Base-by-base conservation (phyloP, 2,113 vertebrate genomes). In the Odobenus rosmarus region DNA sequence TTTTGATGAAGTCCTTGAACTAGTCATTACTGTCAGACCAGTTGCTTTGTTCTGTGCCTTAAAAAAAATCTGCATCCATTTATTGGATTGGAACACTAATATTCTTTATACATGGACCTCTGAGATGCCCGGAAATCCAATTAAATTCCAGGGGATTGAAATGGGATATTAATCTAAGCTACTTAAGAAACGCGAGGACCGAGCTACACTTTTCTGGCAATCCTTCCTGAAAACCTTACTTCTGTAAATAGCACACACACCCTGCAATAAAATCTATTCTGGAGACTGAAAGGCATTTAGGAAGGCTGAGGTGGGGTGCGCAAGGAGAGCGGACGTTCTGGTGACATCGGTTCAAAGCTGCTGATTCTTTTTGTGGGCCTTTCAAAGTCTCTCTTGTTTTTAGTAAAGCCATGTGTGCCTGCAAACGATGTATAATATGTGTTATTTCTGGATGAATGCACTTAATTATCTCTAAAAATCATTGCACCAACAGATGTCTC, bases 401-500 rank as follows among this genome's bases (percentile, higher is more conserved):
- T 96, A 98, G 97, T 97, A 98, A 98, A 98, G 83, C 91, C 97
- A 97, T 97, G 95, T 98, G 96, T 98, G 98, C 95, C 95, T 98
- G 95, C 97, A 98, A 98, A 98, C 18, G 49, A 98, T 98, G 80
- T 98, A 93, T 97, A 98, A 98, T 98, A 97, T 98, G 98, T 99
- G 95, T 98, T 99, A 98, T 99, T 98, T 98, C 98, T 98, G 98
- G 98, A 98, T 98, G 98, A 98, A 98, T 98, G 98, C 98, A 98
- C 98, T 98, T 98, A 98, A 99, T 99, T 99, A 98, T 98, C 98
- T 98, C 97, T 98, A 98, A 98, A 99, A 98, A 98, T 98, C 97
- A 98, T 99, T 99, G 98, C 97, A 98, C 99, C 98, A 99, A 97
- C 98, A 98, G 98, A 99, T 97, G 98, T 98, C 97, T 98, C 98